These are phyloP conservation scores for Armadillidium nasatum DNA, from an alignment of 1,140 invertebrate species.

Conservation along the genomic window DNA sequence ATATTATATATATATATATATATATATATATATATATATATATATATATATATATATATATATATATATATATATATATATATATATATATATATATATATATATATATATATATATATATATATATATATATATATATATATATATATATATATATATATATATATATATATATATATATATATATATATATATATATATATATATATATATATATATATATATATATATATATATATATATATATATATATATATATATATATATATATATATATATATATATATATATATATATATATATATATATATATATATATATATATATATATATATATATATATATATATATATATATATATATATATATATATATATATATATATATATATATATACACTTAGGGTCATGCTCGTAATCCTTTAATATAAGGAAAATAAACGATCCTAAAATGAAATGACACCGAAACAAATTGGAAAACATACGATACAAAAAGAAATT, in stretches of 20 bases:
- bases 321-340: constrained; percentile 17
- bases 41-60: background rate
- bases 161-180: constrained; percentile 26
- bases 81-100: constrained; percentile 18
- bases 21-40: constrained; percentile 23
- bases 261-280: too few species aligned
- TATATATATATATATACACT: too few species aligned
- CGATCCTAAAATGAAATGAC: too few species aligned
- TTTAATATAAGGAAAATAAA: too few species aligned
- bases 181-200: constrained; percentile 1
- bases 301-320: constrained; percentile 22
- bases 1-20: constrained; percentile 22
- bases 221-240: constrained; percentile 26
- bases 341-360: constrained; percentile 21
- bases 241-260: constrained; percentile 18
- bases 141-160: constrained; percentile 32
- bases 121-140: constrained; percentile 32
- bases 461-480: too few species aligned
- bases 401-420: too few species aligned
- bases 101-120: constrained; percentile 29
- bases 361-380: background rate
- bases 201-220: constrained; percentile 20
- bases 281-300: constrained; percentile 15
- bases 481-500: too few species aligned
- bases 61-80: too few species aligned